These are phyloP conservation scores for Lepeophtheirus nordmannii DNA, from an alignment of 2,888 invertebrate species.

Conservation along the genomic window DNA sequence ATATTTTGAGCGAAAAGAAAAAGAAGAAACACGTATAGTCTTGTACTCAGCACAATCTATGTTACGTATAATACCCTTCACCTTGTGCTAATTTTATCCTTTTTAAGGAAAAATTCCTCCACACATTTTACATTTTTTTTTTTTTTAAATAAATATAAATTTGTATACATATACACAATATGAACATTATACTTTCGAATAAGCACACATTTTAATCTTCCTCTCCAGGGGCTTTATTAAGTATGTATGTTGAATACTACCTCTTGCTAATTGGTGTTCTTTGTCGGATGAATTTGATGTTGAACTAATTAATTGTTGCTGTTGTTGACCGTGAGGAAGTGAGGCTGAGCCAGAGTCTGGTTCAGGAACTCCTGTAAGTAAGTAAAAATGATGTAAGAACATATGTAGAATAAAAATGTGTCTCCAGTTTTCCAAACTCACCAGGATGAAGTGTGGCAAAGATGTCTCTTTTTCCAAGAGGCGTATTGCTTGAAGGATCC, in stretches of 20 bases:
- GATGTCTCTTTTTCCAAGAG: slow-evolving; percentile 12
- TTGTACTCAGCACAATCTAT: too few species aligned
- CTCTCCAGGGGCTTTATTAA: not conserved
- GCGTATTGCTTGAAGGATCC: slow-evolving; percentile 14
- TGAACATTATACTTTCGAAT: too few species aligned
- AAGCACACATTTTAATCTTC: not conserved
- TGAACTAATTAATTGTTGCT: not conserved
- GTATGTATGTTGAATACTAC: not conserved
- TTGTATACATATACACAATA: too few species aligned
- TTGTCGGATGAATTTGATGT: slow-evolving; percentile 2
- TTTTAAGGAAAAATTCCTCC: too few species aligned
- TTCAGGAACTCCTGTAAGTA: not conserved
- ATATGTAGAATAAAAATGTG: too few species aligned
- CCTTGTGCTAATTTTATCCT: too few species aligned
- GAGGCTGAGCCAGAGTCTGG: not conserved
- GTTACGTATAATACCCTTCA: too few species aligned
- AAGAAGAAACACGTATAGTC: too few species aligned
- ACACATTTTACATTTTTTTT: too few species aligned
- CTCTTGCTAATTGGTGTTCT: not conserved
- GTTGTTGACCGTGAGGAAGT: slow-evolving; percentile 4
- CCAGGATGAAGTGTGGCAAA: slow-evolving; percentile 20
- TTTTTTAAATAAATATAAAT: too few species aligned
- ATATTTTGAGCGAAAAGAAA: too few species aligned
- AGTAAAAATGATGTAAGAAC: not conserved
- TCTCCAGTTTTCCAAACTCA: not conserved